Conservation (phyloP, 1,140 invertebrate species). For the Patella vulgata region DNA sequence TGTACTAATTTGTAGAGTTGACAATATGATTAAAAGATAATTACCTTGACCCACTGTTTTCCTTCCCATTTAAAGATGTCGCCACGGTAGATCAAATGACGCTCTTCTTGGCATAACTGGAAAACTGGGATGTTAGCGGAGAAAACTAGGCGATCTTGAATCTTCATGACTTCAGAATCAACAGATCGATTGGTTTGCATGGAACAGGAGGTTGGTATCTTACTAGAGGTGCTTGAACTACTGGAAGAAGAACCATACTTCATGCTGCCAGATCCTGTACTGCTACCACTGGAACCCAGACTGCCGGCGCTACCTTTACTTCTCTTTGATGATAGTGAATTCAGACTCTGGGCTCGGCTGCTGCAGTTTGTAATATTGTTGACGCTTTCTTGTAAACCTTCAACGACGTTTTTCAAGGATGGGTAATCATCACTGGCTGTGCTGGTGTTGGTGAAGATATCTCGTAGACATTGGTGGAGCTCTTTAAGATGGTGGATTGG, state of each 20-base stretch:
- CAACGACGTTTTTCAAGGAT: slow-evolving; percentile 53
- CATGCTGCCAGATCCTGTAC: slow-evolving; percentile 34
- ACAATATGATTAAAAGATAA: not conserved
- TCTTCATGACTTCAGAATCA: slow-evolving; percentile 50
- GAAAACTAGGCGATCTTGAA: slow-evolving; percentile 57
- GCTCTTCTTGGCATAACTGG: slow-evolving; percentile 54
- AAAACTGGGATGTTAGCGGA: slow-evolving; percentile 51
- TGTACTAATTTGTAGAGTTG: not conserved
- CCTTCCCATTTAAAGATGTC: slow-evolving; percentile 52
- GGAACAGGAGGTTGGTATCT: slow-evolving; percentile 28
- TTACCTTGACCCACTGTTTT: slow-evolving; percentile 49
- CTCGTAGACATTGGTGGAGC: slow-evolving; percentile 48
- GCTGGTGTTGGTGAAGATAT: slow-evolving; percentile 48
- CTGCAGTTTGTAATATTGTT: slow-evolving; percentile 55
- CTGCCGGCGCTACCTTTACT: slow-evolving; percentile 10
- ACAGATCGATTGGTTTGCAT: slow-evolving; percentile 36
- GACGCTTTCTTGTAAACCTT: slow-evolving; percentile 54
- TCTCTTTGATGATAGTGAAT: slow-evolving; percentile 44
- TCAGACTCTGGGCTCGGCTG: slow-evolving; percentile 46
- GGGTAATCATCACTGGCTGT: slow-evolving; percentile 41
- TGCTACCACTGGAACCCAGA: slow-evolving; percentile 19
- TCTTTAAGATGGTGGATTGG: slow-evolving; percentile 57
- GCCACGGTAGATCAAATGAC: slow-evolving; percentile 56
- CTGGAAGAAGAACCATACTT: slow-evolving; percentile 31
- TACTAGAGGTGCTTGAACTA: slow-evolving; percentile 3